Percentiles rank a stretch among this genome's conserved stretches.
These are phyloP conservation scores for Scaeva pyrastri DNA, from an alignment of 2,888 invertebrate species.

Conservation along the genomic window DNA sequence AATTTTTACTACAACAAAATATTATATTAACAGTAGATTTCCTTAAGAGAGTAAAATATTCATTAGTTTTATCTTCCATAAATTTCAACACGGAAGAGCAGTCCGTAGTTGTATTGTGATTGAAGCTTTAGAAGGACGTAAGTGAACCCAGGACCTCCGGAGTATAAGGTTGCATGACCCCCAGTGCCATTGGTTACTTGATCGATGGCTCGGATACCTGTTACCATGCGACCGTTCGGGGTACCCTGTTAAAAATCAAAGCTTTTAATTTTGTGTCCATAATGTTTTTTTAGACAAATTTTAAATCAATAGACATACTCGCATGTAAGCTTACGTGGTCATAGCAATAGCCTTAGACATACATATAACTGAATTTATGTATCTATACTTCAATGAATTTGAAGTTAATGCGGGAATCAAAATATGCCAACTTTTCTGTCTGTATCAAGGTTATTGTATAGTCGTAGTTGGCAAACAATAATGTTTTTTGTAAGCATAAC, in stretches of 20 bases:
- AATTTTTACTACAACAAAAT: conserved; percentile 24
- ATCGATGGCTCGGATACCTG: conserved; percentile 81
- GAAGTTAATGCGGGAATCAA: too few species aligned
- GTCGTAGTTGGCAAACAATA: too few species aligned
- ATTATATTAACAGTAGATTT: conserved; percentile 42
- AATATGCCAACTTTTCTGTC: too few species aligned
- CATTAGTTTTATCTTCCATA: conserved; percentile 77
- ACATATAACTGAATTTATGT: too few species aligned
- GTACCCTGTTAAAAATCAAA: conserved; percentile 48
- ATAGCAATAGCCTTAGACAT: too few species aligned
- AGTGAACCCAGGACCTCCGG: conserved; percentile 82
- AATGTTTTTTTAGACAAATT: too few species aligned
- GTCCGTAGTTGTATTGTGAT: conserved; percentile 81
- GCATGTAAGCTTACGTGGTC: too few species aligned
- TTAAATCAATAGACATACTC: too few species aligned
- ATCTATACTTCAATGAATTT: too few species aligned
- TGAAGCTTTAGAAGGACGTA: conserved; percentile 82
- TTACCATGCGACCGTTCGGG: conserved; percentile 79
- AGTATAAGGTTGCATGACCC: conserved; percentile 82
- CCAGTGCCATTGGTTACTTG: conserved; percentile 82
- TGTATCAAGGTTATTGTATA: too few species aligned
- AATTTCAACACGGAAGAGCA: conserved; percentile 79
- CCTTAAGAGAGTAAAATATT: neutral
- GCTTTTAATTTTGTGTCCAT: too few species aligned
- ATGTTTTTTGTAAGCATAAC: too few species aligned